A percentile compares a stretch with the other conserved stretches of the same genome.
Conservation (phyloP, 2,888 invertebrate species). For the Dynastes maya region DNA sequence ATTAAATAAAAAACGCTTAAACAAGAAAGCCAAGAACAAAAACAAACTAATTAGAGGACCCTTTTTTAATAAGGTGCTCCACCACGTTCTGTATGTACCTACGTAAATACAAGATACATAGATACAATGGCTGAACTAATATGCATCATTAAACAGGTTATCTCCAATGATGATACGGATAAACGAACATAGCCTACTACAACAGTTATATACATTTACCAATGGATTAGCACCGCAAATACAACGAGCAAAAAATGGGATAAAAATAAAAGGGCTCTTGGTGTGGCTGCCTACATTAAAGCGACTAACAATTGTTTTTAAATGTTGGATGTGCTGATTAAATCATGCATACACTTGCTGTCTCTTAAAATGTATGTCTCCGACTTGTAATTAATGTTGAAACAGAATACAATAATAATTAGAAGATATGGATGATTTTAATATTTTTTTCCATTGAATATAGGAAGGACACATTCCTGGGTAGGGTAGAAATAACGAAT, state of each 20-base stretch:
- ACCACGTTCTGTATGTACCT: neutral
- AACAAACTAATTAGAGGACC: neutral
- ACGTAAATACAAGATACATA: neutral
- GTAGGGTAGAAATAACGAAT: too few species aligned
- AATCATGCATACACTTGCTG: constrained; percentile 55
- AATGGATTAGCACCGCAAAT: constrained; percentile 59
- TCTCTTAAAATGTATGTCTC: constrained; percentile 30
- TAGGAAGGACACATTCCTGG: too few species aligned
- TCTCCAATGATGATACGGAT: constrained; percentile 58
- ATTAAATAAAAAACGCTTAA: neutral
- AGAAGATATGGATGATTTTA: constrained; percentile 3
- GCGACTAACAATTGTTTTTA: constrained; percentile 60
- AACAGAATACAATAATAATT: constrained; percentile 48
- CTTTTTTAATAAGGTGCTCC: too few species aligned
- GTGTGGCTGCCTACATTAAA: constrained; percentile 56
- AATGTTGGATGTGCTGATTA: constrained; percentile 57
- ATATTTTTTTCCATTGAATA: too few species aligned
- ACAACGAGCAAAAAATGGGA: constrained; percentile 49
- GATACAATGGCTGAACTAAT: constrained; percentile 59
- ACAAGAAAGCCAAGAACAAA: neutral
- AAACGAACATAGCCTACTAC: constrained; percentile 58
- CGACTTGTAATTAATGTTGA: constrained; percentile 59
- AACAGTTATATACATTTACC: constrained; percentile 56
- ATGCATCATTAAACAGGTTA: constrained; percentile 60
- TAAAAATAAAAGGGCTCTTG: constrained; percentile 26